phyloP scores from a whole-genome alignment of 2,888 invertebrate genomes.

The Sinopyrophorus schimmeli region DNA sequence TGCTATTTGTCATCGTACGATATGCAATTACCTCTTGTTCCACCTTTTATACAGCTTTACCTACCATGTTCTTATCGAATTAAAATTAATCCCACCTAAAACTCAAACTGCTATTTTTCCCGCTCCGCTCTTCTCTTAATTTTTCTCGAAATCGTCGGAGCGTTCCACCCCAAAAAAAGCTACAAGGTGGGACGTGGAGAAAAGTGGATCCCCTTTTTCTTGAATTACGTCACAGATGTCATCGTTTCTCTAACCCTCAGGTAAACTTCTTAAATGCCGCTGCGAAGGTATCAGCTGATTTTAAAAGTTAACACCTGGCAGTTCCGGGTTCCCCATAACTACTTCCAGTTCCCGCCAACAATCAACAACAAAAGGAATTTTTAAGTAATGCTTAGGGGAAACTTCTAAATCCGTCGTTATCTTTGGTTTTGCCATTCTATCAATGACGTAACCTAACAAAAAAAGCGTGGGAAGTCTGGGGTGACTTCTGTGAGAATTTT shows the following conservation, averaged over 20 bases:
- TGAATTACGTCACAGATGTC: conserved; percentile 14
- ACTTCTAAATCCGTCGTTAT: conserved; percentile 23
- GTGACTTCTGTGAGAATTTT: conserved; percentile 18
- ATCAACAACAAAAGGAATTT: conserved; percentile 22
- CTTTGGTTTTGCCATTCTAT: conserved; percentile 15
- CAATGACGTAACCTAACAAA: conserved; percentile 17
- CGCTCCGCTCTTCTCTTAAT: too few relatives aligned
- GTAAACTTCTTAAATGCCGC: conserved; percentile 8
- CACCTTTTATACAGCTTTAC: too few relatives aligned
- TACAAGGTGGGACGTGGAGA: too few relatives aligned
- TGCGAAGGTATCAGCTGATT: conserved; percentile 13
- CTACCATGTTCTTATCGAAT: too few relatives aligned
- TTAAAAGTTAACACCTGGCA: conserved; percentile 23
- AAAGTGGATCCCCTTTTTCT: too few relatives aligned
- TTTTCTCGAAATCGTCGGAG: too few relatives aligned
- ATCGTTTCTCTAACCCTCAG: conserved; percentile 11
- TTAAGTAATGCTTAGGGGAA: conserved; percentile 25
- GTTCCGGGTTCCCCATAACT: conserved; percentile 30
- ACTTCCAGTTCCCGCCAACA: conserved; percentile 27
- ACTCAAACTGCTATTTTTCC: too few relatives aligned
- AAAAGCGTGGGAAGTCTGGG: conserved; percentile 27
- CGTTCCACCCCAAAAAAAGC: too few relatives aligned
- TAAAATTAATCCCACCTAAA: too few relatives aligned
- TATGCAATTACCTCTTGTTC: conserved; percentile 17
- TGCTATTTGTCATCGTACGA: conserved; percentile 34